Conservation (phyloP, 2,888 invertebrate genomes). For the Pycnomerus fuliginosus region DNA sequence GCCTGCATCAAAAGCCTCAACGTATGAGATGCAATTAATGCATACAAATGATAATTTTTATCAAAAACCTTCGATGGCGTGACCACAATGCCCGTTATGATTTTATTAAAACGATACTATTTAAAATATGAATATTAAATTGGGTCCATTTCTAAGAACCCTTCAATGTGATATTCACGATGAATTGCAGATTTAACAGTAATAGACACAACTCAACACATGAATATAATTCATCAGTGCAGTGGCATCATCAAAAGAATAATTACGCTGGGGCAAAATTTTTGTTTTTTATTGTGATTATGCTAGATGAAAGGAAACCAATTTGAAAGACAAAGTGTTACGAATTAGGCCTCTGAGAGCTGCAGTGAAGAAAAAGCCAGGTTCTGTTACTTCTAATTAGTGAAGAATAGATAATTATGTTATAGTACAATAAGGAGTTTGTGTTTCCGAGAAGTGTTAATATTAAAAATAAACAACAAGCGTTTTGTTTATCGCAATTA, state of each 20-base stretch:
- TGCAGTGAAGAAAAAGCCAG: too few relatives aligned
- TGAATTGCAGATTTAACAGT: constrained; percentile 12
- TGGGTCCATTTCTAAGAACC: constrained; percentile 7
- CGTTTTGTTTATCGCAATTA: constrained; percentile 18
- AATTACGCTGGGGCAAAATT: too few relatives aligned
- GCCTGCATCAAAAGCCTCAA: not conserved
- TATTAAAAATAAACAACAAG: constrained; percentile 18
- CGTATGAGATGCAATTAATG: not conserved
- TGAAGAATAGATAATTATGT: too few relatives aligned
- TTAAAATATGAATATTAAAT: constrained; percentile 11
- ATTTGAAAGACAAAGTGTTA: too few relatives aligned
- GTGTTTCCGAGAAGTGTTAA: constrained; percentile 18
- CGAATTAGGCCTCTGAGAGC: too few relatives aligned
- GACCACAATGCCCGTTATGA: too few relatives aligned
- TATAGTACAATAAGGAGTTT: too few relatives aligned
- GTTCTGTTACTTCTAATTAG: too few relatives aligned
- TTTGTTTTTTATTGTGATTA: too few relatives aligned
- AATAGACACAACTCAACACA: constrained; percentile 16
- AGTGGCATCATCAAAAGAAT: too few relatives aligned
- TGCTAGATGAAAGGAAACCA: too few relatives aligned
- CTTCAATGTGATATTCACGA: constrained; percentile 13
- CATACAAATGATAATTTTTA: constrained; percentile 9
- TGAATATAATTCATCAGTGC: constrained; percentile 20
- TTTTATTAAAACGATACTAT: too few relatives aligned
- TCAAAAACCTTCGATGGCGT: constrained; percentile 11